phyloP scores from a whole-genome alignment of 2,797 vertebrate genomes.

The Semotilus atromaculatus region DNA sequence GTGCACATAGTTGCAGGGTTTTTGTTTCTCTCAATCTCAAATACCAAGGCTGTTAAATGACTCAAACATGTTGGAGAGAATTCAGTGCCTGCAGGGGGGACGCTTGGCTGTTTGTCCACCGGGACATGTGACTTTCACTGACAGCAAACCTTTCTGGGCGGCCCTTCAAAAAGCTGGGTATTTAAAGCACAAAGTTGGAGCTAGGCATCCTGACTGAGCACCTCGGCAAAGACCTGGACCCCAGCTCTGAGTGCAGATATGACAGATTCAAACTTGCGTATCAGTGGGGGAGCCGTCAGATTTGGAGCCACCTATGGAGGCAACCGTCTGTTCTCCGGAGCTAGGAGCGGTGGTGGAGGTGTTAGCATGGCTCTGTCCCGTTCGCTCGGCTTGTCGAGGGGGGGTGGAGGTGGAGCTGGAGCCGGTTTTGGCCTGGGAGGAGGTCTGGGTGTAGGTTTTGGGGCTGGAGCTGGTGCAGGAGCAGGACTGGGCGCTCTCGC shows the following conservation, averaged over 20 bases:
- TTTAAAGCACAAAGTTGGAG: slow-evolving; percentile 56
- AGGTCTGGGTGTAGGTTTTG: slow-evolving; percentile 48
- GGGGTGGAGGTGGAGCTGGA: slow-evolving; percentile 33
- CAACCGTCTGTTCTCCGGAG: slow-evolving; percentile 64
- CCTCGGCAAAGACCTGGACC: slow-evolving; percentile 55
- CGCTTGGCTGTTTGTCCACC: slow-evolving; percentile 53
- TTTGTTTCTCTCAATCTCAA: slow-evolving; percentile 1
- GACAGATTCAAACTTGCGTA: slow-evolving; percentile 61
- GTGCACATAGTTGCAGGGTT: neutral
- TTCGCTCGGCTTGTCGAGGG: slow-evolving; percentile 52
- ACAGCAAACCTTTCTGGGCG: slow-evolving; percentile 50
- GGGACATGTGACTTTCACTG: slow-evolving; percentile 40
- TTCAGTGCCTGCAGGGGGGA: slow-evolving; percentile 60
- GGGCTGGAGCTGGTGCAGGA: slow-evolving; percentile 48
- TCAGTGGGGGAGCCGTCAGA: slow-evolving; percentile 69
- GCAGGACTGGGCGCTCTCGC: slow-evolving; percentile 47
- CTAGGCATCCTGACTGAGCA: slow-evolving; percentile 52
- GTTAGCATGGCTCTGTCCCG: slow-evolving; percentile 47
- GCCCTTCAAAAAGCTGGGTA: slow-evolving; percentile 54
- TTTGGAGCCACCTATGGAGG: slow-evolving; percentile 70
- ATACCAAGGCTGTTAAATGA: slow-evolving; percentile 30
- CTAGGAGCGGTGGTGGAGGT: slow-evolving; percentile 38
- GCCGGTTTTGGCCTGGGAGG: slow-evolving; percentile 43
- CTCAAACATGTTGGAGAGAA: slow-evolving; percentile 54
- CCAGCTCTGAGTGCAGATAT: slow-evolving; percentile 60